These are phyloP conservation scores for Dione juno DNA, from an alignment of 2,888 invertebrate genomes.

Conservation along the genomic window DNA sequence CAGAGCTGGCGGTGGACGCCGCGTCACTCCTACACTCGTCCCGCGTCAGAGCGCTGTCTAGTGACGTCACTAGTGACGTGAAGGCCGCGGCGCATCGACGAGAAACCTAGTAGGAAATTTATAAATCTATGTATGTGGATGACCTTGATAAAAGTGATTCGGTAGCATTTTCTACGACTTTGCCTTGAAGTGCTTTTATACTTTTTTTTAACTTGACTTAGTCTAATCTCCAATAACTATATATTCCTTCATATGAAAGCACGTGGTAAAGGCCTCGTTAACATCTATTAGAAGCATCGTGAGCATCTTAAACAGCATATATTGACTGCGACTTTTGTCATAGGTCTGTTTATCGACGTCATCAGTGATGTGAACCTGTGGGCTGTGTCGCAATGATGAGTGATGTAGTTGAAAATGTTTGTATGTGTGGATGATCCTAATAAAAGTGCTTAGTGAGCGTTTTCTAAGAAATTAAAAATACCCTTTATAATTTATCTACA, in stretches of 20 bases:
- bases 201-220: too few relatives aligned
- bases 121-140: background rate
- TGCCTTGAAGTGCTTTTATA: too few relatives aligned
- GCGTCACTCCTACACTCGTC: conserved; percentile 88
- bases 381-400: background rate
- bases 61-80: conserved; percentile 91
- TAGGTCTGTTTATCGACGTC: too few relatives aligned
- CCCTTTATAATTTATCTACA: too few relatives aligned
- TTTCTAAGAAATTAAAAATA: background rate
- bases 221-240: too few relatives aligned
- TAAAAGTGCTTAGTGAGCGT: conserved; percentile 3
- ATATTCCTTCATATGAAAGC: too few relatives aligned
- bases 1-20: conserved; percentile 92
- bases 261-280: too few relatives aligned
- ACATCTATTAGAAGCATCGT: background rate
- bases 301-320: background rate
- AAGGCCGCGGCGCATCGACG: conserved; percentile 93
- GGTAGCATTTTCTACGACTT: background rate
- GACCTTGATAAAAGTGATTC: background rate
- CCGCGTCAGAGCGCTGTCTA: conserved; percentile 91
- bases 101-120: conserved; percentile 78
- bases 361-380: background rate
- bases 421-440: background rate
- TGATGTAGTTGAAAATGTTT: background rate
- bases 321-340: background rate